These are phyloP conservation scores for Myotis pilosus DNA, from an alignment of 2,797 vertebrate species.

Conservation along the genomic window DNA sequence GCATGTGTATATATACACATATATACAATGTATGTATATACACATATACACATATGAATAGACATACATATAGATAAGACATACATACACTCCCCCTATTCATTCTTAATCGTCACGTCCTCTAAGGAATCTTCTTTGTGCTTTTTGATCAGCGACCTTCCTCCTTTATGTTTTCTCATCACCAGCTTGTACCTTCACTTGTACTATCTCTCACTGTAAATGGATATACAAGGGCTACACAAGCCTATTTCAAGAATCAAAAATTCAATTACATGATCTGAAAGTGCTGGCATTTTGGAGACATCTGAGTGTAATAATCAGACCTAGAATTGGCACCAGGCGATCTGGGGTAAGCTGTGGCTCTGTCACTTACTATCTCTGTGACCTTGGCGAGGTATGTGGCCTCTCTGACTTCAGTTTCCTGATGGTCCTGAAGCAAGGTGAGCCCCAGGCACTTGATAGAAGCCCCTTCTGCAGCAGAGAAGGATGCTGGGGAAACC, in stretches of 20 bases:
- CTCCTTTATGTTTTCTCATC: not conserved
- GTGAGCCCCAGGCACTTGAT: not conserved
- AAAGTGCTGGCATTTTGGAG: not conserved
- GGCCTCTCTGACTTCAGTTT: not conserved
- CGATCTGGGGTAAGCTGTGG: not conserved
- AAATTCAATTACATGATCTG: not conserved
- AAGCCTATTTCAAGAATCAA: not conserved
- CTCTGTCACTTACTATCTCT: not conserved
- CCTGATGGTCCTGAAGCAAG: not conserved
- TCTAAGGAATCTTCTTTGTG: not conserved
- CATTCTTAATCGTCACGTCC: not conserved
- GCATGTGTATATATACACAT: not conserved
- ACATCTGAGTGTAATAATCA: not conserved
- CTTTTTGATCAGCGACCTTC: not conserved
- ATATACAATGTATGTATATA: not conserved
- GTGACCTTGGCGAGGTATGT: not conserved
- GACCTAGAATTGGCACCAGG: not conserved
- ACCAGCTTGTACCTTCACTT: not conserved
- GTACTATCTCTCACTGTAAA: not conserved
- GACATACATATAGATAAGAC: not conserved
- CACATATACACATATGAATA: not conserved
- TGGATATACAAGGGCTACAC: not conserved
- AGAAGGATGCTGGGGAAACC: not conserved
- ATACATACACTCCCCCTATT: not conserved
- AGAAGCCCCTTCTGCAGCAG: not conserved